Evolutionary conservation across 2,888 invertebrate species (phyloP), one percentile per base, ranked within the genome.

Genomic region (Stomorhina lunata): DNA sequence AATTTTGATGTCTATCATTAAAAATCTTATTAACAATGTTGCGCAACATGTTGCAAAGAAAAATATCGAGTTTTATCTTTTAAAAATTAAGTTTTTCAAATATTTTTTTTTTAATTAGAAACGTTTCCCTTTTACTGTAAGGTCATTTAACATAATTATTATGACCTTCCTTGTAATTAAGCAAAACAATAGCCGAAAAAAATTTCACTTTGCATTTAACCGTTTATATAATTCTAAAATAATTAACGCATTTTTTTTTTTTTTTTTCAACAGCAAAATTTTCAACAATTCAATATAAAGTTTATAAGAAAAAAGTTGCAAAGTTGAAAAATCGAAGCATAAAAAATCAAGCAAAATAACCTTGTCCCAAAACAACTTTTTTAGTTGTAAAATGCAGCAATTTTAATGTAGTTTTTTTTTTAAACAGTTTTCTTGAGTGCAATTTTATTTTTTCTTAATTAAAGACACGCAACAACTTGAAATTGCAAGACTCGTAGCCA

Each of bases 291-390:
- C 48, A 6, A 29, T 12, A 20, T 12, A 34, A 69, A 80, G 82
- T 63, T 73, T 71, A 71, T 75, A 71, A 80, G 69, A 84, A 61
- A 77, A 71, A 68, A 63, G 17, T 66, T 80, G 73, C 55, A 84
- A n/a, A 80, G 68, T 71, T 50, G 9, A 29, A 76, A 68, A 48
- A 17, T 29, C 29, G 34, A 22, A 9, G 65, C 78, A 73, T 78
- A 71, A 73, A 61, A 43, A 69, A 10, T 48, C 32, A 37, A 57
- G 45, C 68, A 59, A 45, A 86, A 86, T 85, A 87, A 87, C 87
- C 87, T 87, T 87, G 87, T 87, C 85, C 87, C 87, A 86, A 87
- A 87, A 87, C 87, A 87, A 87, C 87, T 86, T 85, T 63, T 80
- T 72, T 66, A n/a, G n/a, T n/a, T 76, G 66, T 50, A 5, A 25